phyloP scores from a whole-genome alignment of 2,888 invertebrate species.

The Onthophagus sagittarius region DNA sequence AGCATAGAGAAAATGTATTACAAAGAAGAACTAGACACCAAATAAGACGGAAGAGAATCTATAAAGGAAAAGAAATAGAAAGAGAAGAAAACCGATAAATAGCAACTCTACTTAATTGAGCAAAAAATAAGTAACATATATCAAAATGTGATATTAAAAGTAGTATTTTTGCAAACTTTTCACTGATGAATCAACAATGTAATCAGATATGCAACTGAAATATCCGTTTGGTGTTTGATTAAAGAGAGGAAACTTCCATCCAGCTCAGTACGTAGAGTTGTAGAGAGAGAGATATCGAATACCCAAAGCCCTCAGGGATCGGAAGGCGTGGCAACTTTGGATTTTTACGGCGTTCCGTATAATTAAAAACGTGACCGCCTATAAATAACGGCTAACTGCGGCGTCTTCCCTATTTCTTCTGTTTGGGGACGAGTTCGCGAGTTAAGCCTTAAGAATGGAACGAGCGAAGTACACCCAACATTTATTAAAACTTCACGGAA shows the following conservation, averaged over 20 bases:
- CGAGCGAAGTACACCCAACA: conserved; percentile 7
- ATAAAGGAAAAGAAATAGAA: no score
- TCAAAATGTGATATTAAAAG: no score
- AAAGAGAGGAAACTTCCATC: not conserved
- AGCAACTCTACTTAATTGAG: no score
- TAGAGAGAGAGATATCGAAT: not conserved
- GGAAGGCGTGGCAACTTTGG: conserved; percentile 10
- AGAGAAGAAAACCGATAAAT: no score
- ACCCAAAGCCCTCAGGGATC: not conserved
- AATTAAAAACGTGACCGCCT: conserved; percentile 14
- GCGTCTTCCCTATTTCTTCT: conserved; percentile 6
- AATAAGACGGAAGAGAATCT: no score
- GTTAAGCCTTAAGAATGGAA: conserved; percentile 11
- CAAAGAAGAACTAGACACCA: no score
- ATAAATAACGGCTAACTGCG: conserved; percentile 9
- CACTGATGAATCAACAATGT: not conserved
- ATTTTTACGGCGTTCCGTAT: conserved; percentile 11
- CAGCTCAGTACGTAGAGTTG: not conserved
- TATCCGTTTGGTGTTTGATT: not conserved
- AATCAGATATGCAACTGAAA: not conserved
- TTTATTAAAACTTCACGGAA: conserved; percentile 10
- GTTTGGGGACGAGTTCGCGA: not conserved
- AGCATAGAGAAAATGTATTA: no score
- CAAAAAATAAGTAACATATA: no score
- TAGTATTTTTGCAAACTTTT: no score